Percentiles rank a stretch among this genome's conserved stretches.
Conservation (phyloP, 2,888 invertebrate species). For the Ferrisia virgata region DNA sequence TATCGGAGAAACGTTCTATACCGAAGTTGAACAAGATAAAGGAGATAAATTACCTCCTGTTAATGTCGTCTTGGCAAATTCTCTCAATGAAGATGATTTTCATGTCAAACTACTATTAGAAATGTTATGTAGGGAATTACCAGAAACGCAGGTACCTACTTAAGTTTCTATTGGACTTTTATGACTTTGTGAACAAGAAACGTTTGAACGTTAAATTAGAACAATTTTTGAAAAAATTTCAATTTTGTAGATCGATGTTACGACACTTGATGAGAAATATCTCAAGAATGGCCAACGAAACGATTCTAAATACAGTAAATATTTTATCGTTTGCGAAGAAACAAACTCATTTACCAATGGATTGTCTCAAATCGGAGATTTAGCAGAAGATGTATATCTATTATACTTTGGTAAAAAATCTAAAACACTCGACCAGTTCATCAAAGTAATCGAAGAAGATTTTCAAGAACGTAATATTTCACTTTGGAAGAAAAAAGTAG, state of each 20-base stretch:
- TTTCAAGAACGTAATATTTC: neutral
- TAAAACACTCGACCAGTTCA: neutral
- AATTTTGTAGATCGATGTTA: conserved; percentile 12
- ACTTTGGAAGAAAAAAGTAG: conserved; percentile 38
- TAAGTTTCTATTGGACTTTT: neutral
- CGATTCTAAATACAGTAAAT: neutral
- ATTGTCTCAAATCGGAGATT: neutral
- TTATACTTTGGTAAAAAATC: neutral
- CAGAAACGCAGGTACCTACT: conserved; percentile 3
- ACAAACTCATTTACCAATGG: neutral
- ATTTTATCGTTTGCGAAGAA: conserved; percentile 14
- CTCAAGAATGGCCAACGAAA: neutral
- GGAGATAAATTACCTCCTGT: neutral
- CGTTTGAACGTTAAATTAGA: too few relatives aligned
- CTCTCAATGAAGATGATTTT: neutral
- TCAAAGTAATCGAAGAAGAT: neutral
- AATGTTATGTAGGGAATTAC: neutral
- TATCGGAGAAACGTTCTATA: conserved; percentile 24
- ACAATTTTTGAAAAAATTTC: too few relatives aligned
- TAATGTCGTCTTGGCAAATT: conserved; percentile 9
- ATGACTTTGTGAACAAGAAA: neutral
- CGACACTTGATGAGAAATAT: neutral
- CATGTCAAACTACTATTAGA: neutral
- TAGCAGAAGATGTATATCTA: neutral
- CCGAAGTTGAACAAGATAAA: neutral